A percentile compares a stretch with the other conserved stretches of the same genome.
These are phyloP conservation scores for Nothoprocta pentlandii DNA, from an alignment of 2,113 vertebrate species.

Conservation along the genomic window DNA sequence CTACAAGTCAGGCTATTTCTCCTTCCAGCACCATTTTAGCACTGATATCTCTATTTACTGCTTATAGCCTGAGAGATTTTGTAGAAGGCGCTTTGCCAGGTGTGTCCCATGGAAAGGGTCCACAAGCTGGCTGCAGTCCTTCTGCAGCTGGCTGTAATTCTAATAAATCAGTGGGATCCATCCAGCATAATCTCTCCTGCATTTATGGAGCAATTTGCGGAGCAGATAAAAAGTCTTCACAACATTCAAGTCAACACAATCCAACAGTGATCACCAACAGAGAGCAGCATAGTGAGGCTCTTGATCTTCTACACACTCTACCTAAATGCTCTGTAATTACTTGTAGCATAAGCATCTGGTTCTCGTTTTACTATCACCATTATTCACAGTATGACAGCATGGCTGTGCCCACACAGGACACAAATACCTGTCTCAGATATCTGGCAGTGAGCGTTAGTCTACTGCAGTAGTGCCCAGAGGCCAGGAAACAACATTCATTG, in stretches of 20 bases:
- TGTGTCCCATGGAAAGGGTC: neutral
- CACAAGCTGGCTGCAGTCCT: neutral
- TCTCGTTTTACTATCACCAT: neutral
- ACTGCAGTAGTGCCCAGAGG: neutral
- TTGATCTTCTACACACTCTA: neutral
- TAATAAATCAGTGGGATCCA: neutral
- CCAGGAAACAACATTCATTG: neutral
- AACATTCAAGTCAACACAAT: neutral
- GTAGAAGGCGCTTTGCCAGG: neutral
- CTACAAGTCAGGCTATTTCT: neutral
- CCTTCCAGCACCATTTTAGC: neutral
- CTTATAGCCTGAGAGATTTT: too few species aligned
- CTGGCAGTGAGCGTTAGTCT: neutral
- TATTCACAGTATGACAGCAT: neutral
- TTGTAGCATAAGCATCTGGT: neutral
- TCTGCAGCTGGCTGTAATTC: neutral
- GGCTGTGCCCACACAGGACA: neutral
- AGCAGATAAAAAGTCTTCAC: neutral
- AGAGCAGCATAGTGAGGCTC: neutral
- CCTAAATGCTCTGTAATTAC: neutral
- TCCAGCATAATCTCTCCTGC: neutral
- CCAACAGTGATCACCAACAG: neutral
- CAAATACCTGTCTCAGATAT: neutral
- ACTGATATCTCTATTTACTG: neutral
- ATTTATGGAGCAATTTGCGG: neutral